phyloP scores from a whole-genome alignment of 2,113 vertebrate genomes.

The Coracopsis vasa region DNA sequence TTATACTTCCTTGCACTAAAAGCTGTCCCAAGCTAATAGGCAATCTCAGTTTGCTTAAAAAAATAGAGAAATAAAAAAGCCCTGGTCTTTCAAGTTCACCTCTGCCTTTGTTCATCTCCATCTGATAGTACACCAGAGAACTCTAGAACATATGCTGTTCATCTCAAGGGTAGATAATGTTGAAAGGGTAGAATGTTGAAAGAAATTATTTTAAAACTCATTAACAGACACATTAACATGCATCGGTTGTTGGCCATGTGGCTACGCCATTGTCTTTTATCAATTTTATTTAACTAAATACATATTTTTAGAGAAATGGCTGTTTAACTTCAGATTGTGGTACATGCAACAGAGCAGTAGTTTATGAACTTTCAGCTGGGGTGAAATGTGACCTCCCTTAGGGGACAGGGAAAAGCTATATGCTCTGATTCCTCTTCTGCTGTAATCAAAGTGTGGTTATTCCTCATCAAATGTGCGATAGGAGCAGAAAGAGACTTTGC shows the following conservation, averaged over 20 bases:
- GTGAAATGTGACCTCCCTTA: neutral
- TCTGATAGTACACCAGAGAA: neutral
- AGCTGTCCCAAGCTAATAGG: neutral
- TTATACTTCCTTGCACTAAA: neutral
- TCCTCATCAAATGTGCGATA: neutral
- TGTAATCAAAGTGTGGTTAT: neutral
- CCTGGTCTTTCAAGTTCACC: neutral
- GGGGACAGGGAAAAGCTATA: neutral
- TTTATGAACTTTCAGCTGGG: neutral
- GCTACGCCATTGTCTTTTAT: neutral
- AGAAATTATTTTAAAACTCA: neutral
- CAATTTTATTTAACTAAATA: neutral
- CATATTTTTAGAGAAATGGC: neutral
- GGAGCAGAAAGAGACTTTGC: neutral
- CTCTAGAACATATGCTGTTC: neutral
- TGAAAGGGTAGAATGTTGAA: neutral
- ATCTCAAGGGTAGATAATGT: neutral
- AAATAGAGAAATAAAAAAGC: neutral
- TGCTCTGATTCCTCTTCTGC: neutral
- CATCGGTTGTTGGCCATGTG: neutral
- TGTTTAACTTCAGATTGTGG: neutral
- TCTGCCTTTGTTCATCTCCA: neutral
- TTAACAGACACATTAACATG: neutral
- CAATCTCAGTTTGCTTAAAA: neutral
- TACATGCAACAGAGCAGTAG: neutral